Conservation (phyloP, 2,113 vertebrate genomes). For the Seriola aureovittata region DNA sequence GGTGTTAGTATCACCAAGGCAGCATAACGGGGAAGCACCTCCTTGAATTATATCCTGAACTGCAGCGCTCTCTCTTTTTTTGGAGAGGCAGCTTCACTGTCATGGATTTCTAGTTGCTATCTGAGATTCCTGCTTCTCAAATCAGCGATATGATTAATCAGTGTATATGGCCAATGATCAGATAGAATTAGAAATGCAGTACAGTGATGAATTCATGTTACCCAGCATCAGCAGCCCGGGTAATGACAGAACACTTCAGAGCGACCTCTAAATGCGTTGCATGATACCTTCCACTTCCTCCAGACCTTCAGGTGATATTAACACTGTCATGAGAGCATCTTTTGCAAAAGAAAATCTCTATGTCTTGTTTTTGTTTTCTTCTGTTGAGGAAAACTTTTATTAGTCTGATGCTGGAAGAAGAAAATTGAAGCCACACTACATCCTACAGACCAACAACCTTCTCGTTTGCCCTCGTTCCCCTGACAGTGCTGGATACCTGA, state of each 20-base stretch:
- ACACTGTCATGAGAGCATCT: background rate
- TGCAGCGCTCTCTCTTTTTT: background rate
- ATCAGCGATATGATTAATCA: background rate
- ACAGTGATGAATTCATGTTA: background rate
- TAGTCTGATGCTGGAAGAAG: background rate
- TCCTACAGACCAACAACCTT: background rate
- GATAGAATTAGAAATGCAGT: background rate
- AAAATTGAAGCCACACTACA: background rate
- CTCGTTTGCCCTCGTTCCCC: background rate
- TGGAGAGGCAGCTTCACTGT: background rate
- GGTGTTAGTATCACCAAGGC: background rate
- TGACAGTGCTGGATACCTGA: slow-evolving; percentile 23
- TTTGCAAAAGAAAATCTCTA: no score
- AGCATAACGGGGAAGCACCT: background rate
- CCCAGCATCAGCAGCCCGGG: background rate
- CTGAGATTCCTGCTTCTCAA: background rate
- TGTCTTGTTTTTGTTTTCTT: background rate
- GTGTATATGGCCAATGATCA: background rate
- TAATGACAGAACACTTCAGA: background rate
- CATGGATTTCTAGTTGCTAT: background rate
- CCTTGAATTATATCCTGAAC: background rate
- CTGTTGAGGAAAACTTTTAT: background rate
- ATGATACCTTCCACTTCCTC: background rate
- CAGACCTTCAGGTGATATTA: background rate
- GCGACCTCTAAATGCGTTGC: background rate